These are phyloP conservation scores for Myrmecobius fasciatus DNA, from an alignment of 2,113 vertebrate genomes.

Conservation along the genomic window DNA sequence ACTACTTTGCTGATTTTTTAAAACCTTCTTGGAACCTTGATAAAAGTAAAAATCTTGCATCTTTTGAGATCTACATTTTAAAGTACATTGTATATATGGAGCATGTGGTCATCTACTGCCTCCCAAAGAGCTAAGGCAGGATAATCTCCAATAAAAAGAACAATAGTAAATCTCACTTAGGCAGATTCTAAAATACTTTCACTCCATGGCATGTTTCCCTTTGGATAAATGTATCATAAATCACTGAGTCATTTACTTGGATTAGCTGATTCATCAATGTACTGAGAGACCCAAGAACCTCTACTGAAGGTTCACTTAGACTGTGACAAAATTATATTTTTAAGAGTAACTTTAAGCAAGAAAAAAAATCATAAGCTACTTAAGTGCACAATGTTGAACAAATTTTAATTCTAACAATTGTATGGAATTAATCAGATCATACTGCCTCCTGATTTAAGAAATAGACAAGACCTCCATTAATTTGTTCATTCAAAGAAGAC, in stretches of 20 bases:
- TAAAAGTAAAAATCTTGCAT: not conserved
- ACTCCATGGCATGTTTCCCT: not conserved
- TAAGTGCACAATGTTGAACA: not conserved
- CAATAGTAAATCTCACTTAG: not conserved
- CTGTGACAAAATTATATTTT: not conserved
- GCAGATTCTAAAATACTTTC: not conserved
- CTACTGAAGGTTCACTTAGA: not conserved
- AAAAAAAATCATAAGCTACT: not conserved
- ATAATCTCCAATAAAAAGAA: not conserved
- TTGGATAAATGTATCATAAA: not conserved
- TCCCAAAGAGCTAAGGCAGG: not conserved
- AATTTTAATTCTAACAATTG: not conserved
- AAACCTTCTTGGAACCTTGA: not conserved
- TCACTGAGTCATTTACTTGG: not conserved
- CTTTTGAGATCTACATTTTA: not conserved
- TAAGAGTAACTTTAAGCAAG: not conserved
- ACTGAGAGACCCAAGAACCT: not conserved
- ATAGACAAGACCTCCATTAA: not conserved
- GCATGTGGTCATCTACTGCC: not conserved
- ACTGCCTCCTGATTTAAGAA: not conserved
- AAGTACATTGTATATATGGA: not conserved
- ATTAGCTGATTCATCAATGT: not conserved
- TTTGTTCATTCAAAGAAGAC: not conserved
- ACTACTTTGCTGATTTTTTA: not conserved
- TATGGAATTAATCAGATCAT: not conserved